Conservation (phyloP, 2,888 invertebrate genomes). For the Sinopyrophorus schimmeli region DNA sequence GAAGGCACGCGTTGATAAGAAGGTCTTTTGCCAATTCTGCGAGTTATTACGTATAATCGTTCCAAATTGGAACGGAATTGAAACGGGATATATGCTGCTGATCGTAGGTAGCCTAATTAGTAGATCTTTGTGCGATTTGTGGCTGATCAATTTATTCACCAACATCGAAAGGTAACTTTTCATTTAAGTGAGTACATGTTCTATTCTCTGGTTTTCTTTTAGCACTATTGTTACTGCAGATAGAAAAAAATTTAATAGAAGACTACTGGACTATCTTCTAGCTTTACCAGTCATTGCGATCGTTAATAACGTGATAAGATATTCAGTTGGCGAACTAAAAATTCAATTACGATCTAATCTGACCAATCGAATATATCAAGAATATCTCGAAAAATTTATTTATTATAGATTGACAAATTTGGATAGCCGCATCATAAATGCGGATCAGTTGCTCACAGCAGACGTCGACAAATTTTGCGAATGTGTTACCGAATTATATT, state of each 20-base stretch:
- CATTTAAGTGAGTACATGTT: neutral
- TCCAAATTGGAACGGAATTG: conserved; percentile 77
- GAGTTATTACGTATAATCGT: conserved; percentile 74
- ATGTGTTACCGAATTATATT: conserved; percentile 92
- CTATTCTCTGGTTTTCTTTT: conserved; percentile 47
- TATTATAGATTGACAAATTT: conserved; percentile 96
- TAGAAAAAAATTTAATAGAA: conserved; percentile 70
- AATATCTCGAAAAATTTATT: conserved; percentile 94
- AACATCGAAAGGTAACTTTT: conserved; percentile 79
- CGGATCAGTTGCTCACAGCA: conserved; percentile 92
- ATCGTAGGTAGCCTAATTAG: conserved; percentile 82
- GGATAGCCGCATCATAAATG: conserved; percentile 93
- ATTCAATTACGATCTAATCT: conserved; percentile 87
- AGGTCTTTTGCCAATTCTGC: conserved; percentile 72
- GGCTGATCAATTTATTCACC: conserved; percentile 95
- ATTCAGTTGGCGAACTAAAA: conserved; percentile 91
- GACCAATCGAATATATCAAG: conserved; percentile 82
- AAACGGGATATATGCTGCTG: conserved; percentile 71
- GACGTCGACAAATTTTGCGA: conserved; percentile 98
- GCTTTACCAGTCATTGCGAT: conserved; percentile 90
- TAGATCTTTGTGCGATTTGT: conserved; percentile 93
- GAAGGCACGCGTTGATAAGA: conserved; percentile 76
- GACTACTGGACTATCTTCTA: conserved; percentile 75
- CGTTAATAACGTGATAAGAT: conserved; percentile 92
- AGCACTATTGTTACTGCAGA: conserved; percentile 93